phyloP scores from a whole-genome alignment of 2,797 vertebrate species.

The Poecilia picta region DNA sequence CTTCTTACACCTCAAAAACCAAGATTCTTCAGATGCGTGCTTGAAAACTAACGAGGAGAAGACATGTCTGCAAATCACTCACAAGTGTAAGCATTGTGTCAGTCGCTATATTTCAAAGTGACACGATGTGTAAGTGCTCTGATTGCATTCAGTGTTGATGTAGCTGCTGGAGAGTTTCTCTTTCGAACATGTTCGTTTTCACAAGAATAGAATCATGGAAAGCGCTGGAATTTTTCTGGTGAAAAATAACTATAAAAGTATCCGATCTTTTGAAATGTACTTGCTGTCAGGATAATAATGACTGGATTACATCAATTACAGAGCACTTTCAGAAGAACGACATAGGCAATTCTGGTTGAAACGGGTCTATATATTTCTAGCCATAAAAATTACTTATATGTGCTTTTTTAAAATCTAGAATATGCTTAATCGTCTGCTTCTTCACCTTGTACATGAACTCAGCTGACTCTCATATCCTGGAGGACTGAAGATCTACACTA shows the following conservation, averaged over 20 bases:
- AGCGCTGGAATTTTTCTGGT: background rate
- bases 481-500: background rate
- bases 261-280: background rate
- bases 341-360: background rate
- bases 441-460: background rate
- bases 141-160: background rate
- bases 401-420: no score
- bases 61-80: background rate
- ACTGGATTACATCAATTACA: background rate
- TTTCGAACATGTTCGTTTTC: background rate
- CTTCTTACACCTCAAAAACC: background rate
- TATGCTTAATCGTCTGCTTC: background rate
- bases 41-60: background rate
- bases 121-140: background rate
- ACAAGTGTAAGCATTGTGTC: background rate
- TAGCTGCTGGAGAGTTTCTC: background rate
- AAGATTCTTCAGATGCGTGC: background rate
- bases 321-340: background rate
- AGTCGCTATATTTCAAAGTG: background rate
- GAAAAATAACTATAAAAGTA: background rate
- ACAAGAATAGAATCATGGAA: background rate
- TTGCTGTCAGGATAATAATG: background rate
- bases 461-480: background rate
- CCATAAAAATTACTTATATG: no score
- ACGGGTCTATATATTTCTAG: no score